Evolutionary conservation across 2,113 vertebrate genomes (phyloP).

Genomic region (Pangasianodon gigas): DNA sequence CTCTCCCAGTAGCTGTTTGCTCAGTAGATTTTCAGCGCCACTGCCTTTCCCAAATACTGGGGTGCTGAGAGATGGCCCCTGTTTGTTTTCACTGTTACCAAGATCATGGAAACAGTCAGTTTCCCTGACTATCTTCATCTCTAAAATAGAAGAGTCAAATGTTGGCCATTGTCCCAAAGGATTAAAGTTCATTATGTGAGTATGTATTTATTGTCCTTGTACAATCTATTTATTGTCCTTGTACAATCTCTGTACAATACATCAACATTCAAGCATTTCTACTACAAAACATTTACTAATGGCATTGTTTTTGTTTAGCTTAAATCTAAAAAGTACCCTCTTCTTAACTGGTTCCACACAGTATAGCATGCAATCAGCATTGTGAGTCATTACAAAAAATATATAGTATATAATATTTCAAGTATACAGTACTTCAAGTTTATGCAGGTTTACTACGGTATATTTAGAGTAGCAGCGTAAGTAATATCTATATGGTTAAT

Average conservation of each 20-base stretch:
- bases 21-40: slow-evolving; percentile 44
- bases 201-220: neutral
- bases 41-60: slow-evolving; percentile 48
- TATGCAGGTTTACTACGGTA: neutral
- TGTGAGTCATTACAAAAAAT: neutral
- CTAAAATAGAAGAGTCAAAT: slow-evolving; percentile 53
- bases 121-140: slow-evolving; percentile 51
- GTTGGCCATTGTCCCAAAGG: neutral
- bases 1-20: slow-evolving; percentile 42
- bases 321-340: neutral
- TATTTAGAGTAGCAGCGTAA: neutral
- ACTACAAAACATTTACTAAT: neutral
- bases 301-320: neutral
- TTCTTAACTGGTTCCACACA: neutral
- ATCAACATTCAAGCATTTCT: neutral
- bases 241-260: neutral
- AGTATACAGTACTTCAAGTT: neutral
- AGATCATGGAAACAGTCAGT: slow-evolving; percentile 46
- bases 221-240: neutral
- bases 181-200: neutral
- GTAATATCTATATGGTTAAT: no score
- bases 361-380: neutral
- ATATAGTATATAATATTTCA: neutral
- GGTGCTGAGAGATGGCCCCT: slow-evolving; percentile 45
- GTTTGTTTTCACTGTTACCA: slow-evolving; percentile 62